Conservation (phyloP, 2,888 invertebrate genomes). For the Masnerella sp. region DNA sequence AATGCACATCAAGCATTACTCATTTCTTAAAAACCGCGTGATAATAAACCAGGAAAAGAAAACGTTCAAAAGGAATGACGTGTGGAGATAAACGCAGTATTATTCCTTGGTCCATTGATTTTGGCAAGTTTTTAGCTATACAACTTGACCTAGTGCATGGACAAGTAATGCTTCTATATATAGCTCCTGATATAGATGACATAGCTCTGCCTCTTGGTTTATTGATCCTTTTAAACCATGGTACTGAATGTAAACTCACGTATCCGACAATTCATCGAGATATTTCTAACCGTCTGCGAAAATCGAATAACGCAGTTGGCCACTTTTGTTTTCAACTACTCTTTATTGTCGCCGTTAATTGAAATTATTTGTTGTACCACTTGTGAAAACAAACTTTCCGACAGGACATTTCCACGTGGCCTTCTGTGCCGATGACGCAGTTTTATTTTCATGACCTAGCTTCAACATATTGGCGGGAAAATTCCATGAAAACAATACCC, state of each 20-base stretch:
- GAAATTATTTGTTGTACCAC: constrained; percentile 10
- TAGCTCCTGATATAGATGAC: constrained; percentile 69
- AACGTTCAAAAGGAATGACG: not conserved
- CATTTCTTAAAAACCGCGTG: no score
- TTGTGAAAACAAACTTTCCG: constrained; percentile 22
- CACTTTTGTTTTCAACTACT: constrained; percentile 23
- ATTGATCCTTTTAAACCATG: constrained; percentile 73
- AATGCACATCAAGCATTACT: no score
- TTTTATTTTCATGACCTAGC: constrained; percentile 50
- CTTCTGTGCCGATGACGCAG: constrained; percentile 52
- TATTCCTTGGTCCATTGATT: constrained; percentile 65
- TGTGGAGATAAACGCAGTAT: no score
- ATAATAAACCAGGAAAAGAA: not conserved
- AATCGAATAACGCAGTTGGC: constrained; percentile 50
- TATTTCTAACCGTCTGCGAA: constrained; percentile 40
- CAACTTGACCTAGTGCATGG: constrained; percentile 77
- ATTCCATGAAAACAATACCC: not conserved
- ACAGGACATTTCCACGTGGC: constrained; percentile 25
- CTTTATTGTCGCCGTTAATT: constrained; percentile 21
- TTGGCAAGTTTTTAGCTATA: constrained; percentile 72
- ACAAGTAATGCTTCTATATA: constrained; percentile 72
- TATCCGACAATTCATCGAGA: constrained; percentile 37
- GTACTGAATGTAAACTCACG: constrained; percentile 62
- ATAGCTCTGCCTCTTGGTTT: constrained; percentile 74
- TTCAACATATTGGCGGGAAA: constrained; percentile 8